These are phyloP conservation scores for Lysiphlebus fabarum DNA, from an alignment of 1,140 invertebrate species.

Conservation along the genomic window DNA sequence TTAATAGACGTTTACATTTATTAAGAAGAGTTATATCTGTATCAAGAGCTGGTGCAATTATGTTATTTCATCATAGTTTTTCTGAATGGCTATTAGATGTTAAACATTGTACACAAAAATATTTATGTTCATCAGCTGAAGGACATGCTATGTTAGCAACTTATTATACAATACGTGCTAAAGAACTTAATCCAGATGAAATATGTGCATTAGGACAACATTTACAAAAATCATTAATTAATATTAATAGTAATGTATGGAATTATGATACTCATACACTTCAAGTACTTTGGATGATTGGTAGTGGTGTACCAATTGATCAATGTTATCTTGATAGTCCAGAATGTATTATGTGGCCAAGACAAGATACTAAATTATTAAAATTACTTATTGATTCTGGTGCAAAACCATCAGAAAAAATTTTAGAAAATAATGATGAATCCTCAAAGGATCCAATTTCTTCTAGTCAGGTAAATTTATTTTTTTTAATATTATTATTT, in stretches of 20 bases:
- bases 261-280: conserved; percentile 62
- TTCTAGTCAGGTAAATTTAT: conserved; percentile 53
- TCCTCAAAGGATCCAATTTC: conserved; percentile 51
- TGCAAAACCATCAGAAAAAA: conserved; percentile 57
- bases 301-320: conserved; percentile 64
- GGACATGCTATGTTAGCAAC: conserved; percentile 88
- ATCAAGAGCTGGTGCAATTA: conserved; percentile 64
- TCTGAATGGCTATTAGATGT: conserved; percentile 93
- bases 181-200: conserved; percentile 54
- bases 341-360: conserved; percentile 51
- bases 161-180: conserved; percentile 68
- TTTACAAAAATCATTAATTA: conserved; percentile 45
- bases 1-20: conserved; percentile 75
- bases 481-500: conserved; percentile 8
- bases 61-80: conserved; percentile 87
- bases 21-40: conserved; percentile 70
- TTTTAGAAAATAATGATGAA: conserved; percentile 50
- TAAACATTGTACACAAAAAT: conserved; percentile 94
- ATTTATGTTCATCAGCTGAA: conserved; percentile 80
- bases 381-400: conserved; percentile 67
- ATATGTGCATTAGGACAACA: conserved; percentile 52
- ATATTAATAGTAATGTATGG: conserved; percentile 27
- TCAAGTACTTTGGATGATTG: conserved; percentile 66
- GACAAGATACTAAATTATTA: conserved; percentile 62
- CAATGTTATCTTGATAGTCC: conserved; percentile 60